These are phyloP conservation scores for Eristalis pertinax DNA, from an alignment of 2,888 invertebrate genomes.

Conservation along the genomic window DNA sequence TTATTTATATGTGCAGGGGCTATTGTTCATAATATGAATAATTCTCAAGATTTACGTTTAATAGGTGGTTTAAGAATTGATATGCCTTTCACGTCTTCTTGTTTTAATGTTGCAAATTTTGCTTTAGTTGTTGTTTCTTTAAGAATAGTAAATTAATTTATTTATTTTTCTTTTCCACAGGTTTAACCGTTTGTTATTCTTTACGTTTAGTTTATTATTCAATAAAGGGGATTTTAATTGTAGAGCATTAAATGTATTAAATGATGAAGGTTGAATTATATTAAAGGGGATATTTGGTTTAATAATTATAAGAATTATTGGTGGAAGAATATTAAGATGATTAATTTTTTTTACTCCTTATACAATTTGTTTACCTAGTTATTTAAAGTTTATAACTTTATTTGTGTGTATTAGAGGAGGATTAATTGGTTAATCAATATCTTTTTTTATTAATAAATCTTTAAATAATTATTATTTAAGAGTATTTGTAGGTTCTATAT, in stretches of 20 bases:
- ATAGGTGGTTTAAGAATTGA: conserved; percentile 82
- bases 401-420: conserved; percentile 82
- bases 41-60: conserved; percentile 87
- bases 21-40: too few relatives aligned
- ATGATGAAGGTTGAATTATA: conserved; percentile 82
- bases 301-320: conserved; percentile 80
- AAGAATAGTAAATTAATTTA: conserved; percentile 83
- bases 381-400: conserved; percentile 83
- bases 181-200: conserved; percentile 84
- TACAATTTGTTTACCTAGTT: conserved; percentile 83
- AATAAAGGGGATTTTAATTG: conserved; percentile 82
- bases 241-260: conserved; percentile 82
- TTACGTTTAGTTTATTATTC: conserved; percentile 84
- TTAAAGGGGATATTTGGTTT: conserved; percentile 81
- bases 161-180: conserved; percentile 83
- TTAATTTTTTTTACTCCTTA: conserved; percentile 83
- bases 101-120: conserved; percentile 84
- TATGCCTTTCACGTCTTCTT: conserved; percentile 83
- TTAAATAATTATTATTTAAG: conserved; percentile 80
- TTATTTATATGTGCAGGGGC: conserved; percentile 89
- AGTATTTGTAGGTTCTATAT: conserved; percentile 81
- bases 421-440: conserved; percentile 81
- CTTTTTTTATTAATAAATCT: conserved; percentile 81
- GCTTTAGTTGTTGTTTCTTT: conserved; percentile 83
- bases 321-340: conserved; percentile 83